phyloP scores from a whole-genome alignment of 2,113 vertebrate genomes.

The Anhinga rufa region DNA sequence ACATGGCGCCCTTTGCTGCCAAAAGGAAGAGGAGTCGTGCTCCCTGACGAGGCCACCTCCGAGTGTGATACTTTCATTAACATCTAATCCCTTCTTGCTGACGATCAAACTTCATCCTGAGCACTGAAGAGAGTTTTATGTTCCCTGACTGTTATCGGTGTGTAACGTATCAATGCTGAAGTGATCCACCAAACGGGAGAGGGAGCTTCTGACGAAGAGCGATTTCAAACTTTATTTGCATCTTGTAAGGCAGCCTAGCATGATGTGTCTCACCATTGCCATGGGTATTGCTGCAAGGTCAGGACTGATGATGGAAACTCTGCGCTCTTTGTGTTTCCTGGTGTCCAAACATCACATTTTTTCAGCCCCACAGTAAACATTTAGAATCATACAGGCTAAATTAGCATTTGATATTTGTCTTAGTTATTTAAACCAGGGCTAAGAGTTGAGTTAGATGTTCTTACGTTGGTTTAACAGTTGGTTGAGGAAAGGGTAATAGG shows the following conservation, averaged over 20 bases:
- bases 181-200: not conserved
- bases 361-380: not conserved
- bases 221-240: not conserved
- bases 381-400: not conserved
- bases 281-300: not conserved
- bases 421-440: not conserved
- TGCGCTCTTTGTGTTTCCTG: not conserved
- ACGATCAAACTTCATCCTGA: not conserved
- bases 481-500: not conserved
- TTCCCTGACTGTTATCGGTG: not conserved
- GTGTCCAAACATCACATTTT: not conserved
- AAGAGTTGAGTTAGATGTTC: not conserved
- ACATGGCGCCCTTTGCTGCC: no score
- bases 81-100: no score
- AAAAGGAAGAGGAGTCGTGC: fast-evolving
- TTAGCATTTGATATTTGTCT: not conserved
- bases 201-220: not conserved
- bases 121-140: not conserved
- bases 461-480: not conserved
- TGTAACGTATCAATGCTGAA: not conserved
- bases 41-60: not conserved
- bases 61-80: fast-evolving
- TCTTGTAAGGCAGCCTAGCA: not conserved
- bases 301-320: not conserved
- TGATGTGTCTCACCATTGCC: not conserved